Evolutionary conservation across 2,113 vertebrate species (phyloP), one percentile per base, ranked within the genome.

Genomic region (Ivindomyrus marchei): DNA sequence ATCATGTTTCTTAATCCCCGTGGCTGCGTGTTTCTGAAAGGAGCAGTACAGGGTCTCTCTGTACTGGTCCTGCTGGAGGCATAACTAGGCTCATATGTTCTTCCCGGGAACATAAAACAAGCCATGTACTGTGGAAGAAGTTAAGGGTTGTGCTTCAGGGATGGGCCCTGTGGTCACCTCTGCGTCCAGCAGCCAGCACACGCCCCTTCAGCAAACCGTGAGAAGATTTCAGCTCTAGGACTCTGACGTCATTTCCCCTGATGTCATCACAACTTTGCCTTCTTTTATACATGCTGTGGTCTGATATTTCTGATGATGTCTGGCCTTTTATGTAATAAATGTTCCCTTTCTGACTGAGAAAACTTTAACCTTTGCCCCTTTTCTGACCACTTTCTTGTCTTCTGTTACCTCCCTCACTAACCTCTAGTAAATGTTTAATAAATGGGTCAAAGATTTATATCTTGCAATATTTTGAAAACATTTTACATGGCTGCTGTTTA

Each of bases 261-360:
- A 56, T 58, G 49, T 70, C 58, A 39, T 87, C 45, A 80, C 66
- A 19, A 70, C 66, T 46, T 27, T 74, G 74, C 50, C 19, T 58
- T 90, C 77, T 62, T 86, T 90, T 86, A 66, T 49, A 91, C 89
- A 24, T 91, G 83, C 17, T 88, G 45, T 89, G 80, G 49, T 84
- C 74, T 88, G 39, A 89, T 89, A 50, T 87, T 90, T 90, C 77
- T 90, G 36, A 77, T 92, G 89, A 85, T 92, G 90, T 92, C 52
- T 90, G 88, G 89, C 88, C 88, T 85, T 91, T 88, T 90, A 39
- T 92, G 53, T 89, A 93, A 93, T 93, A 93, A 93, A 93, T 52
- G 27, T 90, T 86, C 89, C 89, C 45, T 87, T 88, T 89, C 47
- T 93, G 90, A 85, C 91, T 90, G 24, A 89, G 62, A 52, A 66